Base-by-base conservation (phyloP, 2,888 invertebrate species). In the Danaus chrysippus region DNA sequence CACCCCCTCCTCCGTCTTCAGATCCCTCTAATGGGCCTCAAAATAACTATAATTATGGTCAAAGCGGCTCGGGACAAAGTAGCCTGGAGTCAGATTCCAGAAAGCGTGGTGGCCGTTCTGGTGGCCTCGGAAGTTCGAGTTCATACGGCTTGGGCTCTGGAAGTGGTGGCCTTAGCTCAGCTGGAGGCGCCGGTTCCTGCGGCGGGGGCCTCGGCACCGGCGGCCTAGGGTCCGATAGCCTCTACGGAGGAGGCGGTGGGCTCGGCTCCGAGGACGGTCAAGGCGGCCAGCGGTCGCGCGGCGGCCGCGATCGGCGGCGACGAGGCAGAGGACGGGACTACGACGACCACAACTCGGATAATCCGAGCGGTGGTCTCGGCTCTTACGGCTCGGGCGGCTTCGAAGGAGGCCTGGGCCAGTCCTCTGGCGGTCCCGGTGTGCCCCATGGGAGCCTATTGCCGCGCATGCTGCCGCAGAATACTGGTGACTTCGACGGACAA, bases 1-100 rank as follows among this genome's bases (percentile, higher is more conserved):
- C 86, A 0, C 90, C 89, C 42, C 87, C 88, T 11, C 86, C 86
- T 60, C 83, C 85, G 42, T 73, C 83, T 34, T 72, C 81, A 44
- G 82, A 82, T 55, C 65, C 74, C 63, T 77, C 77, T 70, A 77
- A 76, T 69, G 81, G 76, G 71, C 72, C 70, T 34, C 65, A 65
- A 54, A 73, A 67, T 63, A 71, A 68, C 63, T 73, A 71, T 67
- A 70, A 69, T 79, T 81, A 82, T 71, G 84, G 83, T 75, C 76
- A 76, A 65, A 83, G 81, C 76, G 84, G 86, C 79, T 82, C 80
- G 77, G 86, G 83, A 73, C 83, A 82, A 74, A 81, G 82, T 77
- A 82, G 83, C 79, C 80, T 79, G 77, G 87, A 87, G 82, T 87
- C 87, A 82, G 88, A 88, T 87, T 87, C 86, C 88, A 88, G 89